phyloP scores from a whole-genome alignment of 2,888 invertebrate genomes.

The Strigamia transsilvanica region DNA sequence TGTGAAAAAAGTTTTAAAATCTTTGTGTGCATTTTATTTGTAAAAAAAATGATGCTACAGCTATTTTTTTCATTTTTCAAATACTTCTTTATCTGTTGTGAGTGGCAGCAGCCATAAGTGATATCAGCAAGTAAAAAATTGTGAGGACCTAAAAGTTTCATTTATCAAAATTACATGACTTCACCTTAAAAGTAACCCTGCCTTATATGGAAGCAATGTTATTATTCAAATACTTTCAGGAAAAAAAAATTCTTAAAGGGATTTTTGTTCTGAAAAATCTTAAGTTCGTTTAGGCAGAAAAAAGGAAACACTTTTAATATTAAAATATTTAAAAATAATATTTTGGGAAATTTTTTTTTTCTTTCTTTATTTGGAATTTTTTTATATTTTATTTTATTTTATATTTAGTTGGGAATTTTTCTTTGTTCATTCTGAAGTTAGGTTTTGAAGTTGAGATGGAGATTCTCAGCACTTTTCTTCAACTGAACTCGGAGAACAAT shows the following conservation, averaged over 20 bases:
- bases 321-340: neutral
- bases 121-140: conserved; percentile 35
- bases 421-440: conserved; percentile 7
- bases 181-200: conserved; percentile 15
- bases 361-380: neutral
- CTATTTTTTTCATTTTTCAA: neutral
- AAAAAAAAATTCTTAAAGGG: neutral
- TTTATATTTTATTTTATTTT: neutral
- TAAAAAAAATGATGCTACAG: neutral
- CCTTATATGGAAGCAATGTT: conserved; percentile 4
- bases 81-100: conserved; percentile 41
- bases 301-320: neutral
- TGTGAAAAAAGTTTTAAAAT: neutral
- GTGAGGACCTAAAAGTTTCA: conserved; percentile 18
- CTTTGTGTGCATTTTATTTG: neutral
- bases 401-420: neutral
- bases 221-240: conserved; percentile 26
- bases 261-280: neutral
- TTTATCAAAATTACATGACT: conserved; percentile 35
- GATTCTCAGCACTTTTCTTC: neutral
- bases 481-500: conserved; percentile 7
- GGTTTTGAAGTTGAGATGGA: neutral
- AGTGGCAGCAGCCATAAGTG: conserved; percentile 43
- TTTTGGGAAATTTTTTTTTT: neutral
- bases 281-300: neutral